These are phyloP conservation scores for Galeruca laticollis DNA, from an alignment of 2,888 invertebrate species.

Conservation along the genomic window DNA sequence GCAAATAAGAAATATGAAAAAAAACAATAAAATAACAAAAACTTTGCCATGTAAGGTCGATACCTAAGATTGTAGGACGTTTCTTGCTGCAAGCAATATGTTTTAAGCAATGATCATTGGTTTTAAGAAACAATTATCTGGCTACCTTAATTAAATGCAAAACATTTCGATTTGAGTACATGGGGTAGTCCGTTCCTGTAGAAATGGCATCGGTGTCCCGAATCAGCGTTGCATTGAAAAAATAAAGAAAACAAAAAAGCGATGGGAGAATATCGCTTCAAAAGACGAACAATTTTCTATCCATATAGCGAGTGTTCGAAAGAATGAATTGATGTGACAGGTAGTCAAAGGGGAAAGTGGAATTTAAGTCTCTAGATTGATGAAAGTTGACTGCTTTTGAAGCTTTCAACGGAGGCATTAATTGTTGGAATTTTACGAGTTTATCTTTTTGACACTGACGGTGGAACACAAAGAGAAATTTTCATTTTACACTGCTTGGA, in stretches of 20 bases:
- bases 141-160: no score
- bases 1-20: no score
- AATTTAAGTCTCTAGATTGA: conserved; percentile 38
- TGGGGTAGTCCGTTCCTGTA: background rate
- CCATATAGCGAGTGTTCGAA: conserved; percentile 31
- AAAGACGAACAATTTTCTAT: conserved; percentile 34
- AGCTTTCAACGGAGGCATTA: conserved; percentile 33
- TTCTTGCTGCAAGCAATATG: no score
- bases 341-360: conserved; percentile 41
- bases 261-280: conserved; percentile 30
- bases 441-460: conserved; percentile 30
- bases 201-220: background rate
- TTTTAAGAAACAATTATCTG: no score
- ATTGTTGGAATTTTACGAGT: conserved; percentile 29
- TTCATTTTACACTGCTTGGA: background rate
- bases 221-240: conserved; percentile 3
- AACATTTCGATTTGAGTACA: no score
- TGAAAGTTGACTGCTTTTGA: conserved; percentile 36
- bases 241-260: conserved; percentile 30
- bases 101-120: no score
- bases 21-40: no score
- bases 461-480: conserved; percentile 4
- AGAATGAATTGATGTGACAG: conserved; percentile 42
- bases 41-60: no score
- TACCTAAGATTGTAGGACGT: no score